phyloP scores from a whole-genome alignment of 2,888 invertebrate genomes.

The Drosophila cognata region DNA sequence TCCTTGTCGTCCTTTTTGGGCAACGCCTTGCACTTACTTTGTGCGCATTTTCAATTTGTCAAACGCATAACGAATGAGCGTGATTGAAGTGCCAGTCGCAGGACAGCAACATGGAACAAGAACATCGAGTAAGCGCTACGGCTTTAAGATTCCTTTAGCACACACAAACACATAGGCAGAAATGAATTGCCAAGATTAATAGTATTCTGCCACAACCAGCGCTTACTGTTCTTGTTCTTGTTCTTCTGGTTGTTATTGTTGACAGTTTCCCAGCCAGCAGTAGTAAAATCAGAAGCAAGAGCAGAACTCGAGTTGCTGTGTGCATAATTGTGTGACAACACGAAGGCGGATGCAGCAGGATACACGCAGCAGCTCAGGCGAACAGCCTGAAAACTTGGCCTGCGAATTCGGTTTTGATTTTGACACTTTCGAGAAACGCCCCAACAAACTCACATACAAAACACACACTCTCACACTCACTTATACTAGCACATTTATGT shows the following conservation, averaged over 20 bases:
- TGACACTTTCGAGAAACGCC: conserved; percentile 69
- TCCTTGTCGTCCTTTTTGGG: conserved; percentile 23
- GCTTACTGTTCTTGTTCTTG: conserved; percentile 9
- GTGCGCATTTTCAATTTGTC: conserved; percentile 77
- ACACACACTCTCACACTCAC: conserved; percentile 3
- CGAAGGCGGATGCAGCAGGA: conserved; percentile 51
- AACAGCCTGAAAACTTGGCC: conserved; percentile 60
- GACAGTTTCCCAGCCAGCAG: conserved; percentile 63
- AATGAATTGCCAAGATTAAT: conserved; percentile 80
- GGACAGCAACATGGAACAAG: conserved; percentile 22
- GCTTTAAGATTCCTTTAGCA: conserved; percentile 37
- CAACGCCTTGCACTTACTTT: conserved; percentile 62
- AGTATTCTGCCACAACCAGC: conserved; percentile 53
- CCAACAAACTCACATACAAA: conserved; percentile 9
- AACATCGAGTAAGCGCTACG: conserved; percentile 15
- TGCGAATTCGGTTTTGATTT: conserved; percentile 75
- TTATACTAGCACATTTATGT: neutral
- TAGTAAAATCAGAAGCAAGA: conserved; percentile 13
- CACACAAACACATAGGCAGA: conserved; percentile 14
- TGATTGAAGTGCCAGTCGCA: conserved; percentile 75
- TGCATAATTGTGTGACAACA: conserved; percentile 80
- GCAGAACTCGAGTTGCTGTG: conserved; percentile 56
- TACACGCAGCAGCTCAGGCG: conserved; percentile 42
- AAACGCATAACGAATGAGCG: conserved; percentile 78
- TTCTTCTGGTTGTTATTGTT: conserved; percentile 57